A percentile compares a stretch with the other conserved stretches of the same genome.
phyloP scores from a whole-genome alignment of 2,888 invertebrate genomes.

The Carterocephalus palaemon region DNA sequence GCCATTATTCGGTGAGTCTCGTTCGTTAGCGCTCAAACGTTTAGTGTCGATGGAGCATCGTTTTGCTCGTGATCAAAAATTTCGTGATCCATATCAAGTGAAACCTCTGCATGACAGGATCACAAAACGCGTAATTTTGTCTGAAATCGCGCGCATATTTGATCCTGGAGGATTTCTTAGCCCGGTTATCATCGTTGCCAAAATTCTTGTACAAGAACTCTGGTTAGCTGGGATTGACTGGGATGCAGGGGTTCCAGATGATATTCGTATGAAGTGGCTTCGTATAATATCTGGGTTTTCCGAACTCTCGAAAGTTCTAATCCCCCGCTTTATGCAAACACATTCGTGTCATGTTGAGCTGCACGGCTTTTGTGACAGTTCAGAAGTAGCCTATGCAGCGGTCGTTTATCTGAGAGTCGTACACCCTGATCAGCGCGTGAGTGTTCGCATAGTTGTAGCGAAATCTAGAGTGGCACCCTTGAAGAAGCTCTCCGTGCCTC shows the following conservation, averaged over 20 bases:
- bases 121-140: slow-evolving; percentile 7
- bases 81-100: neutral
- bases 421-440: too few relatives aligned
- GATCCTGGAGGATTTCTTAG: slow-evolving; percentile 7
- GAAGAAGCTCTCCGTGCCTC: slow-evolving; percentile 6
- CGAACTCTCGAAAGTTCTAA: neutral
- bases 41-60: neutral
- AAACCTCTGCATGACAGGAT: neutral
- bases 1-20: neutral
- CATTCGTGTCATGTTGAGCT: neutral
- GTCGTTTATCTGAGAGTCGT: neutral
- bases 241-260: slow-evolving; percentile 4
- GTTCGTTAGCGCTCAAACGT: neutral
- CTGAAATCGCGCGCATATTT: slow-evolving; percentile 8
- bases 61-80: neutral
- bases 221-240: slow-evolving; percentile 6
- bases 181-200: neutral
- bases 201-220: slow-evolving; percentile 5
- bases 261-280: neutral
- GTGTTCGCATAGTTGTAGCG: neutral
- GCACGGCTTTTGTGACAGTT: slow-evolving; percentile 2
- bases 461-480: slow-evolving; percentile 4
- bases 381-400: neutral
- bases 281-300: neutral
- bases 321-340: neutral